Conservation (phyloP, 2,888 invertebrate genomes). For the Drosophila kuntzei region DNA sequence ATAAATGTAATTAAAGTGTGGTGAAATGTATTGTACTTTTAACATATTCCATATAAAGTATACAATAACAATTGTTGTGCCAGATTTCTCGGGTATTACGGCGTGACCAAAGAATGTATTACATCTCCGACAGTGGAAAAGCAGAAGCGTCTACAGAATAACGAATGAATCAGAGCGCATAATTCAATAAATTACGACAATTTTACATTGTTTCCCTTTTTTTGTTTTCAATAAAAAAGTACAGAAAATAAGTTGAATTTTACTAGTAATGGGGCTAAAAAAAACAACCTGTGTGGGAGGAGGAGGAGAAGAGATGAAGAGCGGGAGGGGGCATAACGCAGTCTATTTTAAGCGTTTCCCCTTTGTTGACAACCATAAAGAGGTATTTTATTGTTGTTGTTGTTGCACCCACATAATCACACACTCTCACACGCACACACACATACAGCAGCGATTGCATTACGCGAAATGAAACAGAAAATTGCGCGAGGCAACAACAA, state of each 20-base stretch:
- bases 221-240: not conserved
- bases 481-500: slow-evolving; percentile 15
- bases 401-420: not conserved
- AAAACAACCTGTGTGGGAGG: not conserved
- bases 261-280: not conserved
- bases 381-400: slow-evolving; percentile 3
- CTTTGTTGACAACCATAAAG: slow-evolving; percentile 9
- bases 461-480: slow-evolving; percentile 8
- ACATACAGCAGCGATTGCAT: slow-evolving; percentile 14
- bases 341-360: slow-evolving; percentile 4
- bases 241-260: not conserved
- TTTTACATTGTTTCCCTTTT: not conserved
- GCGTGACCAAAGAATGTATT: slow-evolving; percentile 13
- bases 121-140: not conserved
- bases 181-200: slow-evolving; percentile 1
- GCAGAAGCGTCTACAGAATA: slow-evolving; percentile 2
- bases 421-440: not conserved
- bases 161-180: slow-evolving; percentile 19
- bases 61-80: slow-evolving; percentile 10
- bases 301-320: too few relatives aligned
- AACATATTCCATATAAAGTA: slow-evolving; percentile 13
- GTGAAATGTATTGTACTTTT: slow-evolving; percentile 13
- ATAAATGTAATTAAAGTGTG: slow-evolving; percentile 44
- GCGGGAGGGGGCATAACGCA: not conserved
- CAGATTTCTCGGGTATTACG: slow-evolving; percentile 16